Base-by-base conservation (phyloP, 2,888 invertebrate genomes). In the Eremobia ochroleuca region DNA sequence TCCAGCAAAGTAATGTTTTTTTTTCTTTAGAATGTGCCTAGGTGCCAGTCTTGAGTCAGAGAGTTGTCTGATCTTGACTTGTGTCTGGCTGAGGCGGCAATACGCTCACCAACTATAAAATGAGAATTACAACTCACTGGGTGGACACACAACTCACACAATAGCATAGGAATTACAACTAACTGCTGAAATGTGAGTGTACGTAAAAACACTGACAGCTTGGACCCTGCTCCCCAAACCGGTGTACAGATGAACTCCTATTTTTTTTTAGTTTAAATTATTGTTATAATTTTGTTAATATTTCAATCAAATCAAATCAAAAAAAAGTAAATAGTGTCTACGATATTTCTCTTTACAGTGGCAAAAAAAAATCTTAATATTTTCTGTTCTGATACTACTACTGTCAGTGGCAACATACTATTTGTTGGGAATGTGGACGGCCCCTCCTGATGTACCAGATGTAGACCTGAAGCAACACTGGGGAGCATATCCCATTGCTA, bases 401-500 rank as follows among this genome's bases (percentile, higher is more conserved):
- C 15, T 91, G 15, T 62, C 46, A 25, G 21, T 55, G 18, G 0
- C 81, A 21, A 85, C 91, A 8, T 92, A 85, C 69, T 91, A 91
- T 83, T 74, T 88, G 0, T 92, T 91, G 65, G 80, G 86, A 55
- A 21, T 83, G 5, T 59, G 91, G 4, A 88, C 79, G 0, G 81
- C 83, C 6, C 87, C 89, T 4, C 93, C 92, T 2, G 88, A 90
- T 0, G 59, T 91, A 49, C 96, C 95, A 0, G 65, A 91, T 58
- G 15, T 94, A 11, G 91, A 95, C 76, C 81, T 94, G 0, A 93
- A 97, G 8, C 93, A 96, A 34, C 97, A 97, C 94, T 98, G 98
- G 98, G 98, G 98, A 0, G 92, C 95, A 0, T 97, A 97, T 58
- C 96, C 97, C 0, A 92, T 93, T 52, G 88, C 93, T 55, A 85